phyloP scores from a whole-genome alignment of 2,888 invertebrate genomes.

The Archips xylosteana region DNA sequence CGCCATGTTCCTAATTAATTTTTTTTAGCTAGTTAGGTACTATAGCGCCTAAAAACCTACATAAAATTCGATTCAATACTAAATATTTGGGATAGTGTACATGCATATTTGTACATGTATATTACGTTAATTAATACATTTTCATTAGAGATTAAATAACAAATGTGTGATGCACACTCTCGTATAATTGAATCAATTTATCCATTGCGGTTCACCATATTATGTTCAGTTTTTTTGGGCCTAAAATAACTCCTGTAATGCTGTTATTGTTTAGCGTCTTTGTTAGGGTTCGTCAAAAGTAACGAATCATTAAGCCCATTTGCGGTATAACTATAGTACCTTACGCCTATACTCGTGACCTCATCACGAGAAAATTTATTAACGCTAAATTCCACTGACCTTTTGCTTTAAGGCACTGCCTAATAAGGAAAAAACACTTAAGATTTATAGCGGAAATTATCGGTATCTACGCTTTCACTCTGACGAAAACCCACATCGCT shows the following conservation, averaged over 20 bases:
- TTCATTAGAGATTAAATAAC: background rate
- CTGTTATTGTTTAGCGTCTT: conserved; percentile 41
- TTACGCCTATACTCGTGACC: conserved; percentile 52
- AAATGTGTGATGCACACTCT: background rate
- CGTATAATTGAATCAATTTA: conserved; percentile 9
- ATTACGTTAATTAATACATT: background rate
- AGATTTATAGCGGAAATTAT: conserved; percentile 64
- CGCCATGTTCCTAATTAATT: no score
- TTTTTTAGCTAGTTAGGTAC: no score
- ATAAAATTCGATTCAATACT: background rate
- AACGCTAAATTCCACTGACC: conserved; percentile 52
- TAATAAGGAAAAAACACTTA: conserved; percentile 65
- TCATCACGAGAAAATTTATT: conserved; percentile 64
- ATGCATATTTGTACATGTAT: background rate
- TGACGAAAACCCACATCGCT: conserved; percentile 45
- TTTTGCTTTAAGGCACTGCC: conserved; percentile 53
- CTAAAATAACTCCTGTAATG: conserved; percentile 20
- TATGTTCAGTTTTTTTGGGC: conserved; percentile 13
- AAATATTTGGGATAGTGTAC: background rate
- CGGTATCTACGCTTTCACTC: conserved; percentile 54
- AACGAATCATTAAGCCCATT: conserved; percentile 58
- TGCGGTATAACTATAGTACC: conserved; percentile 52
- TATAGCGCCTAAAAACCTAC: no score
- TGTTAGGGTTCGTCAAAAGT: conserved; percentile 46
- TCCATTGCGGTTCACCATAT: conserved; percentile 18